Evolutionary conservation across 2,888 invertebrate species (phyloP).

Genomic region (Scaptomyza reducta): DNA sequence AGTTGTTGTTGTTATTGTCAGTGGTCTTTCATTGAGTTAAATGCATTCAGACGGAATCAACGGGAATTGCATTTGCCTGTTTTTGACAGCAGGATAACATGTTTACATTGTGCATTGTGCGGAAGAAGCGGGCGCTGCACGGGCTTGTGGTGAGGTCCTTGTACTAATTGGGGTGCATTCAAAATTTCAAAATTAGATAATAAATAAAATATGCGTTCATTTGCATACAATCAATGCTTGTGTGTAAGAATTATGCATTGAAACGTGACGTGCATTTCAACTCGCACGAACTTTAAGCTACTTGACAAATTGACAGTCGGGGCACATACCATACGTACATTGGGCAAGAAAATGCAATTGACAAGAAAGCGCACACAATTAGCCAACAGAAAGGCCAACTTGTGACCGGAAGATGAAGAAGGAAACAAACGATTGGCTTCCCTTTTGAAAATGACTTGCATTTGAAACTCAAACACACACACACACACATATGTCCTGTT

Average conservation of each 20-base stretch:
- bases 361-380: slow-evolving; percentile 49
- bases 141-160: too few relatives aligned
- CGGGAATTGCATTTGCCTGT: slow-evolving; percentile 31
- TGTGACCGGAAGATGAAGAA: slow-evolving; percentile 11
- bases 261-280: too few relatives aligned
- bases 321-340: background rate
- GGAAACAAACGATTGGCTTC: background rate
- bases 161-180: slow-evolving; percentile 26
- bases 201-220: slow-evolving; percentile 17
- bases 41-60: slow-evolving; percentile 17
- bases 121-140: background rate
- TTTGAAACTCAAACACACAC: slow-evolving; percentile 5
- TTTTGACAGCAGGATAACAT: slow-evolving; percentile 42
- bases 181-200: slow-evolving; percentile 28
- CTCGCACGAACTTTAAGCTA: background rate
- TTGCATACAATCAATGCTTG: slow-evolving; percentile 9
- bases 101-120: slow-evolving; percentile 7
- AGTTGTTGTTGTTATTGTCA: slow-evolving; percentile 2
- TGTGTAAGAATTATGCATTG: background rate
- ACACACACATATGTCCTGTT: background rate
- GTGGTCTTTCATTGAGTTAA: slow-evolving; percentile 14
- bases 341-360: background rate
- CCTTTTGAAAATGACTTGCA: slow-evolving; percentile 14
- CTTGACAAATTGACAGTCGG: too few relatives aligned
- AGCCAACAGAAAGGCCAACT: slow-evolving; percentile 24